These are phyloP conservation scores for Vombatus ursinus DNA, from an alignment of 2,113 vertebrate genomes.

Conservation along the genomic window DNA sequence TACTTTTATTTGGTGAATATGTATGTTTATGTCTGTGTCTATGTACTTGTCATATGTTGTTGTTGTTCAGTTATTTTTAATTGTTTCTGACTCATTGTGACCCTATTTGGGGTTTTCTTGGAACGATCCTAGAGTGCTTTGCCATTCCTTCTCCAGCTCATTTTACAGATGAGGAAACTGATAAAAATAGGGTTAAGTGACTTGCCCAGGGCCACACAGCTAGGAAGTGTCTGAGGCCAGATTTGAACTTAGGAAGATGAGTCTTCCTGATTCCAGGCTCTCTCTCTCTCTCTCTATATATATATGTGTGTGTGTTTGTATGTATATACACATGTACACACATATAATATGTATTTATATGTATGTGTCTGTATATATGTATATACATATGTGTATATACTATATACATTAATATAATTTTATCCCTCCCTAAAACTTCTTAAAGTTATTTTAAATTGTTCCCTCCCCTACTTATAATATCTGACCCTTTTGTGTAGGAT, in stretches of 20 bases:
- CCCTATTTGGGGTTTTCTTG: not conserved
- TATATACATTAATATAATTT: not conserved
- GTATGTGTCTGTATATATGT: too few species aligned
- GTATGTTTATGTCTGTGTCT: not conserved
- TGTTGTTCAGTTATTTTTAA: not conserved
- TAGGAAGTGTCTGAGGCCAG: too few species aligned
- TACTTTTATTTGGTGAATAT: not conserved
- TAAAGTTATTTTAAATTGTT: not conserved
- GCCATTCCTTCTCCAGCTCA: not conserved
- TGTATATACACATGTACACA: too few species aligned
- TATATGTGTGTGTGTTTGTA: too few species aligned
- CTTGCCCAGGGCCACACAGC: not conserved
- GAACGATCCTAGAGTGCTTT: not conserved
- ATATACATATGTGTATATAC: not conserved
- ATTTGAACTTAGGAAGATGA: too few species aligned
- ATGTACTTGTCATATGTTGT: not conserved
- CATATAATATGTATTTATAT: too few species aligned
- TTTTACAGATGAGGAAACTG: not conserved
- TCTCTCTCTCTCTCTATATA: rapidly evolving
- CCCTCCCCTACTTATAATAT: not conserved
- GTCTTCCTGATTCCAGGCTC: too few species aligned
- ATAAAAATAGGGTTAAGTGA: not conserved
- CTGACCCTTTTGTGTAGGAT: not conserved
- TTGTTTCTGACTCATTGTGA: not conserved
- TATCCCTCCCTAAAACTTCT: not conserved